phyloP scores from a whole-genome alignment of 2,797 vertebrate genomes.

The Schizopygopsis pylzovi region DNA sequence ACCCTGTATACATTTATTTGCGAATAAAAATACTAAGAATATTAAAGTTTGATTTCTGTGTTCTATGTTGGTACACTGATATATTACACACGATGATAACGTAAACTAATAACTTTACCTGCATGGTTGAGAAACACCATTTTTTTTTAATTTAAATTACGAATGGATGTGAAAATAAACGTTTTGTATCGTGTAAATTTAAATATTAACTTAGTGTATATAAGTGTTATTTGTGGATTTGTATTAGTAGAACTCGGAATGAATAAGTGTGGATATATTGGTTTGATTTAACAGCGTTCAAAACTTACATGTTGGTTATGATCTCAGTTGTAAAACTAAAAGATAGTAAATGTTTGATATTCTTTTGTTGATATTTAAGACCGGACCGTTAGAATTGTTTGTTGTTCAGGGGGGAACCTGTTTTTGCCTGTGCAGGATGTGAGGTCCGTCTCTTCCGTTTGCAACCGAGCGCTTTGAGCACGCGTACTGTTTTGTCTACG shows the following conservation, averaged over 20 bases:
- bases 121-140: no score
- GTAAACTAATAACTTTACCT: not conserved
- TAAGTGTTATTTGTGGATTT: not conserved
- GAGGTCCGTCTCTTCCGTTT: constrained; percentile 66
- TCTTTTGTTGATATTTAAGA: not conserved
- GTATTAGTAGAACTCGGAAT: not conserved
- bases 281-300: not conserved
- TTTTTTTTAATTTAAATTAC: not conserved
- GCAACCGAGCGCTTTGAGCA: constrained; percentile 63
- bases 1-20: constrained; percentile 71
- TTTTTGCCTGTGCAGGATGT: constrained; percentile 49
- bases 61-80: not conserved
- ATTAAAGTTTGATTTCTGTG: not conserved
- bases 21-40: constrained; percentile 71
- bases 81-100: not conserved
- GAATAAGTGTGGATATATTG: not conserved
- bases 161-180: not conserved
- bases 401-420: not conserved
- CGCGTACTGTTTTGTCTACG: constrained; percentile 66
- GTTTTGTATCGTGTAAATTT: not conserved
- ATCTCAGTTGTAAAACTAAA: not conserved
- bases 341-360: not conserved
- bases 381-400: not conserved
- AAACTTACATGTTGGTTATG: not conserved
- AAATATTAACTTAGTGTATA: not conserved